phyloP scores from a whole-genome alignment of 1,140 invertebrate species.

The Cephus cinctus region DNA sequence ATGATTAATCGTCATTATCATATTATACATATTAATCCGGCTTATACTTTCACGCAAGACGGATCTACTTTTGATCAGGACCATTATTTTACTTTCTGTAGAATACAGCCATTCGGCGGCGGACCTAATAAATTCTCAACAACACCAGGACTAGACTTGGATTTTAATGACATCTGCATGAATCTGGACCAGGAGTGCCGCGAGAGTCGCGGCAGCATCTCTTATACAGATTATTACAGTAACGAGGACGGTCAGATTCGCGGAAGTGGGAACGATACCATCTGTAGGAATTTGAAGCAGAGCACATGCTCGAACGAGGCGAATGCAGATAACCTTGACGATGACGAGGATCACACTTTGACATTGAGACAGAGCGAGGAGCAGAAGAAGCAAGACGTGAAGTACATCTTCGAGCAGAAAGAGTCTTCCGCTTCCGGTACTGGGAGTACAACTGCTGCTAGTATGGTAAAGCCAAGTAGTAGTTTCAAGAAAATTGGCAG shows the following conservation, averaged over 20 bases:
- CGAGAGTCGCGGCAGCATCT: slow-evolving; percentile 50
- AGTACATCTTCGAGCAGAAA: slow-evolving; percentile 46
- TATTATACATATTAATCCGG: too few relatives aligned
- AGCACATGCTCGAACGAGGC: slow-evolving; percentile 25
- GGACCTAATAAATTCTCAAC: slow-evolving; percentile 59
- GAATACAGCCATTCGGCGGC: slow-evolving; percentile 45
- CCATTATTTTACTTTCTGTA: too few relatives aligned
- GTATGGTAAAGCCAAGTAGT: slow-evolving; percentile 26
- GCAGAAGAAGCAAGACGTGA: slow-evolving; percentile 50
- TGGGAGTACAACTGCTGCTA: too few relatives aligned
- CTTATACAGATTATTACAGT: slow-evolving; percentile 56
- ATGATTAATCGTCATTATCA: too few relatives aligned
- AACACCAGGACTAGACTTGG: slow-evolving; percentile 57
- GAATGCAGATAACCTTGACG: slow-evolving; percentile 35
- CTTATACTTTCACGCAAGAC: too few relatives aligned
- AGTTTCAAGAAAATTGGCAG: slow-evolving; percentile 52
- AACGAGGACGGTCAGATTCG: slow-evolving; percentile 52
- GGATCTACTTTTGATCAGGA: too few relatives aligned
- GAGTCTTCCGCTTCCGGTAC: too few relatives aligned
- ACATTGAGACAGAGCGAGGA: slow-evolving; percentile 48
- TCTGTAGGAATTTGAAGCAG: slow-evolving; percentile 21
- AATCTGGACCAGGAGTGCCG: slow-evolving; percentile 58
- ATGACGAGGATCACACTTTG: slow-evolving; percentile 51
- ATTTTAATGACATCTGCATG: slow-evolving; percentile 61
- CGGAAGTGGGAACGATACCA: slow-evolving; percentile 27